phyloP scores from a whole-genome alignment of 2,113 vertebrate genomes.

The Podarcis muralis region DNA sequence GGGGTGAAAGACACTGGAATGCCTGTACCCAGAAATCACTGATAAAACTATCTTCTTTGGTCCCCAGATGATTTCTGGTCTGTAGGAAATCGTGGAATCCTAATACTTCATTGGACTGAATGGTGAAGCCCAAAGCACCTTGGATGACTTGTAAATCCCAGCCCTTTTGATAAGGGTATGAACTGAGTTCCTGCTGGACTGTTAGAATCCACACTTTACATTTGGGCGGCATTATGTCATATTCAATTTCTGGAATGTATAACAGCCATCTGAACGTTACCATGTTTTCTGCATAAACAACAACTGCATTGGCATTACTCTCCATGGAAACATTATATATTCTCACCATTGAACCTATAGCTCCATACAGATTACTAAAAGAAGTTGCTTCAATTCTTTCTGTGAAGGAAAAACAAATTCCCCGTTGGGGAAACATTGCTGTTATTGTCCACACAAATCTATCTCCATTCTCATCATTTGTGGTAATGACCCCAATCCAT shows the following conservation, averaged over 20 bases:
- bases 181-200: neutral
- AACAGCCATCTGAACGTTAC: neutral
- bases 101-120: neutral
- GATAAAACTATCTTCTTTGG: conserved; percentile 20
- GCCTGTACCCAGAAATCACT: neutral
- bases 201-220: conserved; percentile 12
- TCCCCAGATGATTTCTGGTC: neutral
- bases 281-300: neutral
- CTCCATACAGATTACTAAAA: accelerated
- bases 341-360: neutral
- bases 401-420: conserved; percentile 2
- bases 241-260: neutral
- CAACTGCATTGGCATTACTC: neutral
- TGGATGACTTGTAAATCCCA: neutral
- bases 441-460: neutral
- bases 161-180: neutral
- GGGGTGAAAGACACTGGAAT: neutral
- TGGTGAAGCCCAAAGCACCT: neutral
- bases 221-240: neutral
- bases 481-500: neutral
- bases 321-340: neutral
- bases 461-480: conserved; percentile 10
- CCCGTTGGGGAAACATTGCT: neutral
- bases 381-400: neutral
- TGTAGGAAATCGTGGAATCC: conserved; percentile 16